A percentile compares a stretch with the other conserved stretches of the same genome.
phyloP scores from a whole-genome alignment of 2,797 vertebrate genomes.

The Natrix natrix region DNA sequence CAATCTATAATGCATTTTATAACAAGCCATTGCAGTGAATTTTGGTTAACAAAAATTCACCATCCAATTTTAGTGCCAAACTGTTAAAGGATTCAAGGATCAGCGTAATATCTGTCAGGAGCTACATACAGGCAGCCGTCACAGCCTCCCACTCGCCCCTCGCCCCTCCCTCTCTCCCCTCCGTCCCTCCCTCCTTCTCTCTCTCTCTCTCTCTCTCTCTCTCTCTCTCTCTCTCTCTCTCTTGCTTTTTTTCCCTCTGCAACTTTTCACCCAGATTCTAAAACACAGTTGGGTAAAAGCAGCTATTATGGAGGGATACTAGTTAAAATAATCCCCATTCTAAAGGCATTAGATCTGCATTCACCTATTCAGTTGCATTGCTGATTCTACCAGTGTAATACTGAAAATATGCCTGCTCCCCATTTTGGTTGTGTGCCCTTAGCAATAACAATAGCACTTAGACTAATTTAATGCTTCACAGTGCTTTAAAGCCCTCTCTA shows the following conservation, averaged over 20 bases:
- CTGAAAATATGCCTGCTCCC: too few species aligned
- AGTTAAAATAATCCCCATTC: not conserved
- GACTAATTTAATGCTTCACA: too few species aligned
- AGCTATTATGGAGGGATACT: not conserved
- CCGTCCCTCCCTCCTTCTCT: too few species aligned
- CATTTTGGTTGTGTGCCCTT: not conserved
- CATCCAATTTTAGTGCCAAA: too few species aligned
- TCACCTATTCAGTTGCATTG: too few species aligned
- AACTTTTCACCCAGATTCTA: not conserved
- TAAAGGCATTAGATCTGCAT: not conserved
- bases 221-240: too few species aligned
- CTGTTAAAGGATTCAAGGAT: not conserved
- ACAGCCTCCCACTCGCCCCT: fast-evolving
- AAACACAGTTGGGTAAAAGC: not conserved
- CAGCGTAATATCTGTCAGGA: not conserved
- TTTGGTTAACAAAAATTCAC: too few species aligned
- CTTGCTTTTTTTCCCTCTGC: not conserved
- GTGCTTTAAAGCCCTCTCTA: too few species aligned
- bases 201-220: too few species aligned
- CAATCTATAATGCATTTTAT: not conserved
- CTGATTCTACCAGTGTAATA: not conserved
- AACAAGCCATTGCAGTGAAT: too few species aligned
- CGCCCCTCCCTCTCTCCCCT: too few species aligned
- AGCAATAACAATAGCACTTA: too few species aligned
- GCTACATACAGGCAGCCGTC: not conserved